These are phyloP conservation scores for Protophormia terraenovae DNA, from an alignment of 2,888 invertebrate genomes.

Conservation along the genomic window DNA sequence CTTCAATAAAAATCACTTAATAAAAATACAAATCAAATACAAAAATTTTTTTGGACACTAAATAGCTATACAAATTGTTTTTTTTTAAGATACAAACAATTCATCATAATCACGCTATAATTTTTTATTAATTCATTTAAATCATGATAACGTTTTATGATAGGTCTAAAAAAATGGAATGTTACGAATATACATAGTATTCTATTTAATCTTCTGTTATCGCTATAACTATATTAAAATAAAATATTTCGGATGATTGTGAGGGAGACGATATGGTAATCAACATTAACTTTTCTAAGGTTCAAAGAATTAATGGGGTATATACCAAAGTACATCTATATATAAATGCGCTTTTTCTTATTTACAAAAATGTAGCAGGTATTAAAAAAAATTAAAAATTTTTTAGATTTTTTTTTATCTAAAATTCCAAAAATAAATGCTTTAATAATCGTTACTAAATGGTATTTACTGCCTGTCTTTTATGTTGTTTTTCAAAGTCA, in stretches of 20 bases:
- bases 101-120: not conserved
- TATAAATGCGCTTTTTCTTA: not conserved
- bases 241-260: not conserved
- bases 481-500: too few relatives aligned
- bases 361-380: too few relatives aligned
- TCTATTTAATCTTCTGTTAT: constrained; percentile 7
- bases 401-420: too few relatives aligned
- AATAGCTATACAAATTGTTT: too few relatives aligned
- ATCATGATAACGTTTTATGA: constrained; percentile 13
- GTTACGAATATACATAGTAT: not conserved
- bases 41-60: not conserved
- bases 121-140: not conserved
- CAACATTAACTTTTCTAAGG: not conserved
- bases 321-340: too few relatives aligned
- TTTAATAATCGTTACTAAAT: too few relatives aligned
- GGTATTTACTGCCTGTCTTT: too few relatives aligned
- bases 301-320: not conserved
- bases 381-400: too few relatives aligned
- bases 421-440: too few relatives aligned
- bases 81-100: not conserved
- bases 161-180: not conserved
- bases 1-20: too few relatives aligned
- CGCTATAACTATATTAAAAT: not conserved
- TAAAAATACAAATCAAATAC: not conserved
- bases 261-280: not conserved